Evolutionary conservation across 2,113 vertebrate genomes (phyloP).

Genomic region (Cyphomyrus discorhynchus): DNA sequence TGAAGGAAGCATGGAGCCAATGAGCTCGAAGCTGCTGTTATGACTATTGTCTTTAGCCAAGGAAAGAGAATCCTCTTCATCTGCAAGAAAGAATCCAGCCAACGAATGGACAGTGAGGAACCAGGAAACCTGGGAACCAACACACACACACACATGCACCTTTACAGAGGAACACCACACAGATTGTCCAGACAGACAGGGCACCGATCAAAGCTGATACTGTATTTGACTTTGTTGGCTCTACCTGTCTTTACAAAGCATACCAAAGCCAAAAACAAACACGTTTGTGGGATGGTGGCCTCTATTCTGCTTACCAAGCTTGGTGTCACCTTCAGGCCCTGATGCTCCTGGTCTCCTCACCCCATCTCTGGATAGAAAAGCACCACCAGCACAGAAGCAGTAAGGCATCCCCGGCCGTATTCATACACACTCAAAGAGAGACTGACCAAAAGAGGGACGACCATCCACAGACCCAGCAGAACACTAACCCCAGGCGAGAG

Average conservation of each 20-base stretch:
- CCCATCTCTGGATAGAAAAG: conserved; percentile 45
- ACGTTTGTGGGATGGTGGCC: not conserved
- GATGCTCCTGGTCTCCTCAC: conserved; percentile 41
- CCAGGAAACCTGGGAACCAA: not conserved
- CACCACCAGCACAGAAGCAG: not conserved
- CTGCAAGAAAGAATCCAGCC: conserved; percentile 46
- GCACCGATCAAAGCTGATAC: not conserved
- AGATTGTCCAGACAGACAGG: not conserved
- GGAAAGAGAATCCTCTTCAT: conserved; percentile 80
- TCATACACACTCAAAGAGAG: not conserved
- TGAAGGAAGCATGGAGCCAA: conserved; percentile 86
- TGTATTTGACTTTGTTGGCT: not conserved
- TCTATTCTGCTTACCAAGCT: conserved; percentile 50
- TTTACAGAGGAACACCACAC: not conserved
- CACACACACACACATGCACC: not conserved
- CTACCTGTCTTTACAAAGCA: not conserved
- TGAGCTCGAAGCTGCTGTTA: conserved; percentile 94
- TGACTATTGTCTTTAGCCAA: conserved; percentile 85
- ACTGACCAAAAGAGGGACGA: not conserved
- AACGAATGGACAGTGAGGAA: not conserved
- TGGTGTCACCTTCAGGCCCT: conserved; percentile 48
- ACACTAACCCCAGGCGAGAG: conserved; percentile 73
- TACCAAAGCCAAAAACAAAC: not conserved
- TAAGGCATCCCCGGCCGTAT: not conserved
- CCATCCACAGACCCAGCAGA: not conserved